Evolutionary conservation across 2,113 vertebrate species (phyloP).

Genomic region (Pleuronectes platessa): DNA sequence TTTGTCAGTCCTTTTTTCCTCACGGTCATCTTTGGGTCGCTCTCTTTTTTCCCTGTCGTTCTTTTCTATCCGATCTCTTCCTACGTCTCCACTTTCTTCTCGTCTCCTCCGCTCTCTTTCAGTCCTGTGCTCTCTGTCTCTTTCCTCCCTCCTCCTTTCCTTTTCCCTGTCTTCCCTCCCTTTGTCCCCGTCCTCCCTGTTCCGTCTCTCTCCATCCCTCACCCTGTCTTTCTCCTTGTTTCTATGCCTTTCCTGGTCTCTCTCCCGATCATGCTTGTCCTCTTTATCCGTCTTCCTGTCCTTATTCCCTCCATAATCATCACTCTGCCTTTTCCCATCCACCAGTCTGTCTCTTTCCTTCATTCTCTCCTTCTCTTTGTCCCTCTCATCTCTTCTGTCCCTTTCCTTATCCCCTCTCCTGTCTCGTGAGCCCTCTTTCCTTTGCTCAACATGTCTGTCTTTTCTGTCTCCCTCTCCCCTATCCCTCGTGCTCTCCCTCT

Average conservation of each 20-base stretch:
- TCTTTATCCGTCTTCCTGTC: slow-evolving; percentile 48
- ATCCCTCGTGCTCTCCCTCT: slow-evolving; percentile 46
- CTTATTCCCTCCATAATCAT: slow-evolving; percentile 74
- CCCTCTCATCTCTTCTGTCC: slow-evolving; percentile 69
- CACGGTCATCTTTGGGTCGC: slow-evolving; percentile 33
- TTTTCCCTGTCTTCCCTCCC: slow-evolving; percentile 62
- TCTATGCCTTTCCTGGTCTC: slow-evolving; percentile 58
- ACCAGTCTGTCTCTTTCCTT: slow-evolving; percentile 32
- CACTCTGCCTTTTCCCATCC: slow-evolving; percentile 46
- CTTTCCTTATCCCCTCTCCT: slow-evolving; percentile 68
- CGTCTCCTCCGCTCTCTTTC: slow-evolving; percentile 53
- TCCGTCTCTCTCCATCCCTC: slow-evolving; percentile 44
- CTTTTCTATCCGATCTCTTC: slow-evolving; percentile 30
- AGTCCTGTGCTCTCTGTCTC: slow-evolving; percentile 26
- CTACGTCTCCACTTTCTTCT: slow-evolving; percentile 27
- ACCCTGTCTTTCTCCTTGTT: slow-evolving; percentile 32
- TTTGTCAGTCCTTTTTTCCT: slow-evolving; percentile 48
- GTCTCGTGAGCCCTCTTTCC: slow-evolving; percentile 64
- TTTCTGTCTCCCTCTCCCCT: slow-evolving; percentile 51
- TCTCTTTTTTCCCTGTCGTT: slow-evolving; percentile 7
- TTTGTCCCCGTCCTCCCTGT: slow-evolving; percentile 58
- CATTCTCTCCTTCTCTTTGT: slow-evolving; percentile 66
- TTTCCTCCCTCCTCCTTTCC: slow-evolving; percentile 58
- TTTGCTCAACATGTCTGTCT: slow-evolving; percentile 57
- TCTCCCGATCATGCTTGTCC: slow-evolving; percentile 61